Percentiles rank a stretch among this genome's conserved stretches.
These are phyloP conservation scores for Montipora cactus DNA, from an alignment of 64 coral and sea anemone genomes.

Conservation along the genomic window DNA sequence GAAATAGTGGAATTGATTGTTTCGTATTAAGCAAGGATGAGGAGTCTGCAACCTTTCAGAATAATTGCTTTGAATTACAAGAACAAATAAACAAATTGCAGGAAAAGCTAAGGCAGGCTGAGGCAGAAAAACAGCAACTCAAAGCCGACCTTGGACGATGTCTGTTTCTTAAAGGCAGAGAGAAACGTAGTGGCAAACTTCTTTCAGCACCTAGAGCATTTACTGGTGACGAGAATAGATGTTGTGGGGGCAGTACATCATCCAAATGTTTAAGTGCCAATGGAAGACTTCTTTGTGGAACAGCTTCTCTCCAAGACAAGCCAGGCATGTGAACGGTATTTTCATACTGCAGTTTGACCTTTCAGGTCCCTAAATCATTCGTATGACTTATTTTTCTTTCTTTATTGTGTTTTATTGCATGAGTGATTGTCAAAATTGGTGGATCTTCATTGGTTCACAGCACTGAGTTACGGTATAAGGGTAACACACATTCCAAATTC, in stretches of 20 bases:
- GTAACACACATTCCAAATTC: no score
- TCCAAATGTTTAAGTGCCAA: no score
- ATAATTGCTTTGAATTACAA: neutral
- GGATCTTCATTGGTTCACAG: neutral
- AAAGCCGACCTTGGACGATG: neutral
- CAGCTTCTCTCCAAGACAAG: neutral
- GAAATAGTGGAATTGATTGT: neutral
- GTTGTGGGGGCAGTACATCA: no score
- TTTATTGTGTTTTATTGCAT: neutral
- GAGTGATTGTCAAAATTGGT: neutral
- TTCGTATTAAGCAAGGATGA: neutral
- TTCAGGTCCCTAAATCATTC: no score
- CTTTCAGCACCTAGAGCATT: no score
- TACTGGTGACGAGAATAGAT: no score
- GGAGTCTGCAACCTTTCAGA: neutral
- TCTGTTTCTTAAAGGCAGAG: neutral
- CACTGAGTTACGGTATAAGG: no score
- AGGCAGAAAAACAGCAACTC: neutral
- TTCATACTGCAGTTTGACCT: no score
- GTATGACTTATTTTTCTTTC: neutral
- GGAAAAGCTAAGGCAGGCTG: neutral
- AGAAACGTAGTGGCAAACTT: neutral
- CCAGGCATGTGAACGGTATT: neutral
- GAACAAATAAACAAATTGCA: neutral
- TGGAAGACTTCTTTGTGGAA: neutral